A percentile compares a stretch with the other conserved stretches of the same genome.
Evolutionary conservation across 2,113 vertebrate genomes (phyloP).

Genomic region (Andinoacara biseriatus): DNA sequence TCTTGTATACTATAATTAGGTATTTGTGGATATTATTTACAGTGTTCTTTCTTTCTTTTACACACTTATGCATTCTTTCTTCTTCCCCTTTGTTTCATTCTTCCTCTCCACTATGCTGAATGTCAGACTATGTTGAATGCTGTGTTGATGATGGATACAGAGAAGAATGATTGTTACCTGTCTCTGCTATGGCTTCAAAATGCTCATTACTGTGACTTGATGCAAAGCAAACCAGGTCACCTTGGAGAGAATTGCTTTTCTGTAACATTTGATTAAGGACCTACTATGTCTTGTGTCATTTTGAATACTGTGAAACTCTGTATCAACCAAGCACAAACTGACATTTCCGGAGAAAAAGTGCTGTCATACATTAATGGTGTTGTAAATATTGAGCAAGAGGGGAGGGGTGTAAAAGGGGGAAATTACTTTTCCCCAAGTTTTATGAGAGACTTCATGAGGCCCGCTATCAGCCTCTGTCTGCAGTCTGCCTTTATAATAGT

Average conservation of each 20-base stretch:
- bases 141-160: constrained; percentile 34
- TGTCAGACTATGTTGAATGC: constrained; percentile 13
- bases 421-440: constrained; percentile 41
- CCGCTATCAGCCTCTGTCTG: constrained; percentile 19
- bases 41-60: constrained; percentile 24
- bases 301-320: constrained; percentile 65
- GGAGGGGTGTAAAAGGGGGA: neutral
- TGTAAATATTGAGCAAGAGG: constrained; percentile 52
- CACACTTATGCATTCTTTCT: neutral
- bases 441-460: constrained; percentile 29
- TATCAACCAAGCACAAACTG: constrained; percentile 44
- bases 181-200: constrained; percentile 56
- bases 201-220: constrained; percentile 68
- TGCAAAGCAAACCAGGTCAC: constrained; percentile 71
- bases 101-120: neutral
- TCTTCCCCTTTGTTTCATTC: neutral
- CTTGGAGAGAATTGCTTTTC: constrained; percentile 78
- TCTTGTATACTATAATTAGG: neutral
- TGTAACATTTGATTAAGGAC: constrained; percentile 77
- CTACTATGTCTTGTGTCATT: constrained; percentile 74
- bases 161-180: constrained; percentile 55
- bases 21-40: neutral
- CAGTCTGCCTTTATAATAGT: constrained; percentile 3
- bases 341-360: constrained; percentile 52
- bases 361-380: constrained; percentile 54